Evolutionary conservation across 1,140 invertebrate species (phyloP).

Genomic region (Tribolium castaneum): DNA sequence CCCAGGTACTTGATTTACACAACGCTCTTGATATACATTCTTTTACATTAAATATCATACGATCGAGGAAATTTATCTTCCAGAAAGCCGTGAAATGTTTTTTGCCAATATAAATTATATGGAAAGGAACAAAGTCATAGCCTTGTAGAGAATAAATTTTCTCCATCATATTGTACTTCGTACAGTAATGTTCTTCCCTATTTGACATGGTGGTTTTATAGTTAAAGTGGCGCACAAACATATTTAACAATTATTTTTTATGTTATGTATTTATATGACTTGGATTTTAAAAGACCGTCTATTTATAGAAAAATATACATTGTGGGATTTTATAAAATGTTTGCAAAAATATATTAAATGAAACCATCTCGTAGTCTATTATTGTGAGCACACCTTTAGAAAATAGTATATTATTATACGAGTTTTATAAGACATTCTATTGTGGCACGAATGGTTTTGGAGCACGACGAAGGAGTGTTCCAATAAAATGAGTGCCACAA

Average conservation of each 20-base stretch:
- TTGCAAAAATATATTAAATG: background rate
- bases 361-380: background rate
- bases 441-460: too few species aligned
- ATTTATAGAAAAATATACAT: background rate
- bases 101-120: background rate
- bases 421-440: too few species aligned
- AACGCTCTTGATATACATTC: too few species aligned
- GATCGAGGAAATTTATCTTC: background rate
- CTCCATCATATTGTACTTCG: background rate
- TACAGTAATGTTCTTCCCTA: background rate
- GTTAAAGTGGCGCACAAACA: background rate
- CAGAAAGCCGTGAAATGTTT: background rate
- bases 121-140: background rate
- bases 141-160: background rate
- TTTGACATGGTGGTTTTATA: background rate
- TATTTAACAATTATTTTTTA: background rate
- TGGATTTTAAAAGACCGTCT: background rate
- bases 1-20: too few species aligned
- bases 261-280: background rate
- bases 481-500: too few species aligned
- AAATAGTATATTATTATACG: too few species aligned
- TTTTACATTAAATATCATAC: too few species aligned
- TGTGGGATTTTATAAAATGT: background rate
- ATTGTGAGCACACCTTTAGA: too few species aligned
- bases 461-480: too few species aligned